phyloP scores from a whole-genome alignment of 2,113 vertebrate species.

The Psophia crepitans region DNA sequence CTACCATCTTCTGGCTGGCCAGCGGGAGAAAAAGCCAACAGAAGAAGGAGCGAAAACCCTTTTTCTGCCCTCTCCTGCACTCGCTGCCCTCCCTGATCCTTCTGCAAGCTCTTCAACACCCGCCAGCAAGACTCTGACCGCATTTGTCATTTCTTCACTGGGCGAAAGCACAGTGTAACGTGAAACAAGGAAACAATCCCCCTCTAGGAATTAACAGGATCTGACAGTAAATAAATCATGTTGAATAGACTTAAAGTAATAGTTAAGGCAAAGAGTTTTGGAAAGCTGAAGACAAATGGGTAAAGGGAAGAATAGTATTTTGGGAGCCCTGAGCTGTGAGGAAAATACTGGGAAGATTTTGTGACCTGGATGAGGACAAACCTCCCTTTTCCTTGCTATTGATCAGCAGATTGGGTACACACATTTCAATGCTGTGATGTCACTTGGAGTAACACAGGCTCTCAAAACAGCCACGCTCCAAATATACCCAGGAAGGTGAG shows the following conservation, averaged over 20 bases:
- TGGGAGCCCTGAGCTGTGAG: neutral
- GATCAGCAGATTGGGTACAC: neutral
- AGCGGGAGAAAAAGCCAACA: neutral
- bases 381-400: neutral
- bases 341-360: neutral
- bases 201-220: neutral
- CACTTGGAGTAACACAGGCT: neutral
- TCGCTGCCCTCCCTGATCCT: neutral
- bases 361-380: neutral
- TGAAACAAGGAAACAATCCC: neutral
- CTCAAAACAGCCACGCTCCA: neutral
- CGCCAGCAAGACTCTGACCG: neutral
- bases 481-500: neutral
- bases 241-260: neutral
- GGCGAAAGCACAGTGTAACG: neutral
- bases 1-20: neutral
- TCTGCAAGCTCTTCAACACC: neutral
- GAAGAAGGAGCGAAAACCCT: neutral
- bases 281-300: neutral
- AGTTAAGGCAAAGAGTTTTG: neutral
- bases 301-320: neutral
- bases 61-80: neutral
- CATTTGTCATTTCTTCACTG: neutral
- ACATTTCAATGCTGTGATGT: accelerated
- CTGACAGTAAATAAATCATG: neutral